Percentiles rank a stretch among this genome's conserved stretches.
Evolutionary conservation across 2,113 vertebrate genomes (phyloP).

Genomic region (Chauna torquata): DNA sequence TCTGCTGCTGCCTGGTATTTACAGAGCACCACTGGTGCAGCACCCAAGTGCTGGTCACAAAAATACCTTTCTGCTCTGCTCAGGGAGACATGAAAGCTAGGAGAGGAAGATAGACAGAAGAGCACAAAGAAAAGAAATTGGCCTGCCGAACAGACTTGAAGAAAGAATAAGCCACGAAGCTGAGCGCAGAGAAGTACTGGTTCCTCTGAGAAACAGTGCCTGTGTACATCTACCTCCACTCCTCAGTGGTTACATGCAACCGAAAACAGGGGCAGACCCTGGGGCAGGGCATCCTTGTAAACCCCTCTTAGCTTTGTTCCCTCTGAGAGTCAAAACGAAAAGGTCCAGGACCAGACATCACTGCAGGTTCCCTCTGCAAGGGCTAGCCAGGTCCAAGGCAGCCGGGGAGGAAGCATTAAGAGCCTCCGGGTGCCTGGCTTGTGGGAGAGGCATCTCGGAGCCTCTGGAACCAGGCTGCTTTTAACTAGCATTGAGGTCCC

Average conservation of each 20-base stretch:
- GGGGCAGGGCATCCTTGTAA: background rate
- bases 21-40: rapidly evolving
- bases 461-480: background rate
- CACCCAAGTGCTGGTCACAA: background rate
- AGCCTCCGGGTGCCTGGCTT: background rate
- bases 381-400: background rate
- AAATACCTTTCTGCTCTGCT: background rate
- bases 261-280: background rate
- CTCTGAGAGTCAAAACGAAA: background rate
- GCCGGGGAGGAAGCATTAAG: background rate
- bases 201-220: background rate
- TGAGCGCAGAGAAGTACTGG: background rate
- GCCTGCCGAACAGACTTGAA: background rate
- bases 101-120: background rate
- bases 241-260: rapidly evolving
- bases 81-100: background rate
- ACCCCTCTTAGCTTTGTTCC: background rate
- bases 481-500: background rate
- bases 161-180: background rate
- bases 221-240: background rate
- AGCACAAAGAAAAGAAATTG: background rate
- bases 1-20: background rate
- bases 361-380: background rate
- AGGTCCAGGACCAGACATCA: background rate
- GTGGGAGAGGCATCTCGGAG: background rate